phyloP scores from a whole-genome alignment of 2,797 vertebrate species.

The Tarsius wallacei region DNA sequence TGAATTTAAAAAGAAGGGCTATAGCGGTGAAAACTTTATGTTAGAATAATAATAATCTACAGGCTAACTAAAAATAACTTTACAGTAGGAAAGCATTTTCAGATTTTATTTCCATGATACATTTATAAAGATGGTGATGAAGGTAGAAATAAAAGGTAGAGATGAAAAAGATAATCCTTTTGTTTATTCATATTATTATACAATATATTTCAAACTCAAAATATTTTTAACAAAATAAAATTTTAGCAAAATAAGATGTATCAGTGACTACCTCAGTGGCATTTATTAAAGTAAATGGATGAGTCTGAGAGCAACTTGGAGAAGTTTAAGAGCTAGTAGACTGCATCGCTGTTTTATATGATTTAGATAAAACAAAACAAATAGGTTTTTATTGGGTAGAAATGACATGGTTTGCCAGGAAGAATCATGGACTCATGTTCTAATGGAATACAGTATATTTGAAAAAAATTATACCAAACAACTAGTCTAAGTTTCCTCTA shows the following conservation, averaged over 20 bases:
- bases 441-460: slow-evolving; percentile 1
- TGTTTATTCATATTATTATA: background rate
- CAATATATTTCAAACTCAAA: background rate
- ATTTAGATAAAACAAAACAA: slow-evolving; percentile 63
- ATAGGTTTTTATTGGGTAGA: background rate
- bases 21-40: background rate
- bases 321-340: slow-evolving; percentile 10
- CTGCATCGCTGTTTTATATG: background rate
- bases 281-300: slow-evolving; percentile 20
- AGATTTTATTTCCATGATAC: background rate
- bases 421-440: slow-evolving; percentile 8
- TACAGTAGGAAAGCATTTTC: background rate
- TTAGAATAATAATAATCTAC: background rate
- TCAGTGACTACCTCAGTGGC: background rate
- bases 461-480: background rate
- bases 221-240: slow-evolving; percentile 27
- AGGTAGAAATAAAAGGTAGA: background rate
- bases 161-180: background rate
- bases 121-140: slow-evolving; percentile 1
- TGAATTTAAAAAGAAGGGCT: background rate
- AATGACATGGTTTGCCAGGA: slow-evolving; percentile 35
- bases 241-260: slow-evolving; percentile 1
- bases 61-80: background rate
- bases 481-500: slow-evolving; percentile 13
- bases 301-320: background rate